A percentile compares a stretch with the other conserved stretches of the same genome.
Conservation (phyloP, 2,797 vertebrate species). For the Capromys pilorides region DNA sequence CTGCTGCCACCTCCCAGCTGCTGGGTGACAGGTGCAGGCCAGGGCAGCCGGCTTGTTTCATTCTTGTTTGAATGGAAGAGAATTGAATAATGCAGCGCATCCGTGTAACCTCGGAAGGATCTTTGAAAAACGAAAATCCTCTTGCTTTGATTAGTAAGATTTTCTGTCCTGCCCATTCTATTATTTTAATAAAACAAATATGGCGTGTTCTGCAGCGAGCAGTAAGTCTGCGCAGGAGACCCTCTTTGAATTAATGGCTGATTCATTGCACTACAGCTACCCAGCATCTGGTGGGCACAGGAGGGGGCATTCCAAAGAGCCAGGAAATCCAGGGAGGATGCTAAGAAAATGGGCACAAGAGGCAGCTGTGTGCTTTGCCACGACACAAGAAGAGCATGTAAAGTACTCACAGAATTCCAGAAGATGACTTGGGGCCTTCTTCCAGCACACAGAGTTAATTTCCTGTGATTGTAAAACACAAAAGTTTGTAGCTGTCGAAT, state of each 20-base stretch:
- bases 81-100: neutral
- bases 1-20: neutral
- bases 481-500: neutral
- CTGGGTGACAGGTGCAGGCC: neutral
- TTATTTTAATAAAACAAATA: neutral
- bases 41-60: no score
- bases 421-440: neutral
- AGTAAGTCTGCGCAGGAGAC: neutral
- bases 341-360: neutral
- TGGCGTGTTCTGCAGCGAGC: neutral
- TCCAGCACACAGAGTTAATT: neutral
- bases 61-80: neutral
- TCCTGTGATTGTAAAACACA: neutral
- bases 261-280: neutral
- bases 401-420: neutral
- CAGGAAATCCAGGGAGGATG: neutral
- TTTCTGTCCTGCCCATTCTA: neutral
- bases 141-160: neutral
- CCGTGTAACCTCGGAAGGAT: neutral
- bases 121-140: conserved; percentile 12
- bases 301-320: neutral
- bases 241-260: neutral
- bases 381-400: neutral
- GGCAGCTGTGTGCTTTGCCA: neutral
- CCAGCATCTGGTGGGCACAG: neutral